A percentile compares a stretch with the other conserved stretches of the same genome.
Evolutionary conservation across 1,140 invertebrate genomes (phyloP).

Genomic region (Penaeus chinensis): DNA sequence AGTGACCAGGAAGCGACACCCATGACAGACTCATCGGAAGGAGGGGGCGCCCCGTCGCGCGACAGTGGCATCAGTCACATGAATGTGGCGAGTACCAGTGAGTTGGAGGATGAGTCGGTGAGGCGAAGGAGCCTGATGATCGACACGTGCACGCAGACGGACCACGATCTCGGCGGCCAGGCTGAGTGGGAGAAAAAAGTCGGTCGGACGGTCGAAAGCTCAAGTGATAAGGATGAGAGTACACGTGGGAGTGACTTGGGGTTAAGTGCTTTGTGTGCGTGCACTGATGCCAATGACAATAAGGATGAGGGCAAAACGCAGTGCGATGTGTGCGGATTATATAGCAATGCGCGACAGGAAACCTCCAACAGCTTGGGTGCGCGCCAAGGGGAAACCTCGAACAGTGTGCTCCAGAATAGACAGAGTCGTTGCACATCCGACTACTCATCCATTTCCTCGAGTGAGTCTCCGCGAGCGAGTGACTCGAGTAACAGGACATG

Average conservation of each 20-base stretch:
- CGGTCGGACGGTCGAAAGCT: background rate
- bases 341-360: no score
- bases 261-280: no score
- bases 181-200: background rate
- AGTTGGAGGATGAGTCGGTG: background rate
- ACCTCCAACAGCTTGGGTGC: no score
- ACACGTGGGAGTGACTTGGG: no score
- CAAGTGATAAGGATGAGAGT: background rate
- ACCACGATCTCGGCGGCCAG: background rate
- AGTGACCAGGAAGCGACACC: no score
- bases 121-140: conserved; percentile 6
- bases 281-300: no score
- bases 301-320: no score
- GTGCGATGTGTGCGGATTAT: no score
- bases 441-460: conserved; percentile 43
- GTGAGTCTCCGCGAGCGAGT: conserved; percentile 36
- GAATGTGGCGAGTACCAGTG: conserved; percentile 3
- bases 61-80: background rate
- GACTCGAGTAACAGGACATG: conserved; percentile 26
- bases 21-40: no score
- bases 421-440: conserved; percentile 41
- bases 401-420: conserved; percentile 16
- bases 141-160: conserved; percentile 39
- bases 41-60: background rate
- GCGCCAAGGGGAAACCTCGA: no score